A percentile compares a stretch with the other conserved stretches of the same genome.
These are phyloP conservation scores for Anhinga anhinga DNA, from an alignment of 2,113 vertebrate genomes.

Conservation along the genomic window DNA sequence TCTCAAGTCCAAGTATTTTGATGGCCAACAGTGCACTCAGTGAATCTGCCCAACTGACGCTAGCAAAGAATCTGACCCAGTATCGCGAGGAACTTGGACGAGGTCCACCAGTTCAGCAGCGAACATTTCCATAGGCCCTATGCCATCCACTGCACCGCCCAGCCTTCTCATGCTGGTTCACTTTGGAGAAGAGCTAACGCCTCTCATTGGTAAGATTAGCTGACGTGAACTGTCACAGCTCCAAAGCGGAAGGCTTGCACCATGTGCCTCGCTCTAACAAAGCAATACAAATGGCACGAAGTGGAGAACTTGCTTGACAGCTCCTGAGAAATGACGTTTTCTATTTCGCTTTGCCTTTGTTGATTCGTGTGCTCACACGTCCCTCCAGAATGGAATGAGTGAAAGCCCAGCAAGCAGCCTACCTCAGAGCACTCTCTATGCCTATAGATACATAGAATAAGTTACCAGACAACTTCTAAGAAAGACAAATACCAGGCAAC, in stretches of 20 bases:
- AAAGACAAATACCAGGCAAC: conserved; percentile 53
- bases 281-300: neutral
- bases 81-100: neutral
- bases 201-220: neutral
- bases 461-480: conserved; percentile 48
- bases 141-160: neutral
- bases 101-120: neutral
- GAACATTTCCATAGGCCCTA: neutral
- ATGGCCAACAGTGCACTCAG: neutral
- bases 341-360: neutral
- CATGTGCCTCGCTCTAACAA: neutral
- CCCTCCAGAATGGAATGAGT: neutral
- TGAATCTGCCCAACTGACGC: neutral
- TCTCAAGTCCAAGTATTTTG: neutral
- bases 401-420: neutral
- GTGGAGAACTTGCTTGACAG: neutral
- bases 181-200: neutral
- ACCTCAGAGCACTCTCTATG: neutral
- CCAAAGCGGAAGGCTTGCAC: neutral
- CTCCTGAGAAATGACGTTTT: neutral
- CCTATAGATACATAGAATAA: conserved; percentile 27
- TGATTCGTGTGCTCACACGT: neutral
- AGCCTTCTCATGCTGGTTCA: neutral
- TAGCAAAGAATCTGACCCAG: neutral
- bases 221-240: neutral